phyloP scores from a whole-genome alignment of 2,113 vertebrate species.

The Erythrocercus mccallii region DNA sequence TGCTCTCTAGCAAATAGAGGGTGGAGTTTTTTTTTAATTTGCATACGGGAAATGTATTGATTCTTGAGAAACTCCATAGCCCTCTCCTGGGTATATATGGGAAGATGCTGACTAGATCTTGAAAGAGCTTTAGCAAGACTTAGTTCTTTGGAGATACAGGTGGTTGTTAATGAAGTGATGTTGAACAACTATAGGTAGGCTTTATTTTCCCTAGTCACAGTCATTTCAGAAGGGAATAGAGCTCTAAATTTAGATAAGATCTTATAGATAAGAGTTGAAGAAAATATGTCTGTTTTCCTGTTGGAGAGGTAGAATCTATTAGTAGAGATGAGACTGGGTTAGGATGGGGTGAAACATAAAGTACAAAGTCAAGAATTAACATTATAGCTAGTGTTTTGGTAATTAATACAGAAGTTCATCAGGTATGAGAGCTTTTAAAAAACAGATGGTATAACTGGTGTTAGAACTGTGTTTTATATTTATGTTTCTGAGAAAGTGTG shows the following conservation, averaged over 20 bases:
- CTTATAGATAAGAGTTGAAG: neutral
- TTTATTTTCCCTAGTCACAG: neutral
- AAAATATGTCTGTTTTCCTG: neutral
- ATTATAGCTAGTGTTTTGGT: neutral
- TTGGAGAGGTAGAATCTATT: neutral
- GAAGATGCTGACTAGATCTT: neutral
- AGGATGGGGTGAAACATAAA: neutral
- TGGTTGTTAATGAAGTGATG: neutral
- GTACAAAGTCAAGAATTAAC: neutral
- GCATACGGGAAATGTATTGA: neutral
- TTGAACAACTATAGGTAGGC: neutral
- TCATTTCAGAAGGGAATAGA: neutral
- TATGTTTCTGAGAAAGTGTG: neutral
- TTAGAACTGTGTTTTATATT: neutral
- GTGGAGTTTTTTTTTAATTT: rapidly evolving
- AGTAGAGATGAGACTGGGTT: neutral
- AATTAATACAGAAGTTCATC: neutral
- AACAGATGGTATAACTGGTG: neutral
- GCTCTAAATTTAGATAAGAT: neutral
- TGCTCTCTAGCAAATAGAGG: neutral
- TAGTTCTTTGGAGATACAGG: neutral
- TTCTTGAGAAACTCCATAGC: neutral
- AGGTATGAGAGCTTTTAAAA: neutral
- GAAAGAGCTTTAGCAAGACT: neutral
- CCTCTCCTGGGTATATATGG: neutral